Conservation (phyloP, 1,140 invertebrate species). For the Hyphantria cunea region DNA sequence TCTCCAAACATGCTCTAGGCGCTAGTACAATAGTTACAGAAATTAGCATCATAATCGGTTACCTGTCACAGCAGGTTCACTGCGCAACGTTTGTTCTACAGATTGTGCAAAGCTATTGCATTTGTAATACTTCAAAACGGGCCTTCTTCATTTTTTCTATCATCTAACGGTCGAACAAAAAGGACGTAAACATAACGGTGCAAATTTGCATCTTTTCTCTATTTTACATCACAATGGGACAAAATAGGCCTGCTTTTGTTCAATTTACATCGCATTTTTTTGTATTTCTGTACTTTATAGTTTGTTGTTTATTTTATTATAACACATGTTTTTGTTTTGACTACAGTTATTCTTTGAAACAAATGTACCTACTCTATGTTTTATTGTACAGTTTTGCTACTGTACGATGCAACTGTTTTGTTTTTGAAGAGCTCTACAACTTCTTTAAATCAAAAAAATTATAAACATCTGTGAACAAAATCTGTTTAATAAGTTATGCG, state of each 20-base stretch:
- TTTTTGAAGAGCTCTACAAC: constrained; percentile 6
- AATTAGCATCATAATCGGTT: constrained; percentile 76
- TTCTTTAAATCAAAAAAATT: constrained; percentile 1
- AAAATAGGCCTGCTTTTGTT: constrained; percentile 22
- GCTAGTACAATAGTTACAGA: constrained; percentile 50
- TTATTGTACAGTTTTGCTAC: constrained; percentile 36
- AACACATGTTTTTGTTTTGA: constrained; percentile 51
- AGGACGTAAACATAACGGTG: constrained; percentile 76
- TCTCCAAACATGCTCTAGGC: constrained; percentile 63
- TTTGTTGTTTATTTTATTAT: constrained; percentile 34
- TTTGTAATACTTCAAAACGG: constrained; percentile 43
- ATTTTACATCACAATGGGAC: constrained; percentile 30
- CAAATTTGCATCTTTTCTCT: constrained; percentile 57
- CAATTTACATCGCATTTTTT: constrained; percentile 35
- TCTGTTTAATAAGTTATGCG: no score
- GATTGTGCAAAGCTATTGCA: constrained; percentile 68
- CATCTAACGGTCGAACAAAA: constrained; percentile 62
- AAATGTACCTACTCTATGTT: constrained; percentile 37
- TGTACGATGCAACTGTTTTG: constrained; percentile 27
- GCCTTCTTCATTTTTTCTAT: constrained; percentile 55
- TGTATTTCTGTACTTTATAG: constrained; percentile 28
- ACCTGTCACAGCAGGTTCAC: constrained; percentile 73
- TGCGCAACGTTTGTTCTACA: constrained; percentile 57
- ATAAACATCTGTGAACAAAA: constrained; percentile 7
- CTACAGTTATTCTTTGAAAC: constrained; percentile 43